Evolutionary conservation across 2,113 vertebrate species (phyloP).

Genomic region (Dicerorhinus sumatrensis): DNA sequence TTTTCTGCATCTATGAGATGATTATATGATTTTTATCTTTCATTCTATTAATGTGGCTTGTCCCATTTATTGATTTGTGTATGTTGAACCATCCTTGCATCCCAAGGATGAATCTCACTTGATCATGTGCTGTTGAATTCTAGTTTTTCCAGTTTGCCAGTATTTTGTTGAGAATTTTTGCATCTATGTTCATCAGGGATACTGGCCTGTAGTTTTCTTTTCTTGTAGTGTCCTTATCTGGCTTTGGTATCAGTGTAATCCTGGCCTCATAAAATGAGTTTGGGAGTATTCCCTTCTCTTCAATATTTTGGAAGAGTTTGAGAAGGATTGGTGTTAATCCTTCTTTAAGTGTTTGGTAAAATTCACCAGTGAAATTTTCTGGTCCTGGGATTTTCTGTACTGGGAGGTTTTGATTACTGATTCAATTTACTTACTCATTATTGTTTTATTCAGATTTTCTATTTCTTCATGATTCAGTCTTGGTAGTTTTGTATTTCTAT

Average conservation of each 20-base stretch:
- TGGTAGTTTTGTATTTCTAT: neutral
- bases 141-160: neutral
- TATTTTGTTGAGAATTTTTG: neutral
- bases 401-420: neutral
- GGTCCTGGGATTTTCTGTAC: neutral
- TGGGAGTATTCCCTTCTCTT: neutral
- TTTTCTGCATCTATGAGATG: neutral
- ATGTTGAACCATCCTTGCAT: neutral
- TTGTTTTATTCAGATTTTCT: neutral
- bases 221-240: neutral
- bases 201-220: neutral
- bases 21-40: neutral
- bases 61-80: neutral
- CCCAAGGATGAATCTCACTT: neutral
- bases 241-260: neutral
- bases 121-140: neutral
- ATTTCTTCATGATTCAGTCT: neutral
- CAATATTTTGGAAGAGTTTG: neutral
- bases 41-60: neutral
- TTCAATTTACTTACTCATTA: neutral
- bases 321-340: neutral
- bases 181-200: neutral
- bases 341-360: neutral
- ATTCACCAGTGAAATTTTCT: neutral
- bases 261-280: neutral